phyloP scores from a whole-genome alignment of 2,113 vertebrate species.

The Lagopus muta region DNA sequence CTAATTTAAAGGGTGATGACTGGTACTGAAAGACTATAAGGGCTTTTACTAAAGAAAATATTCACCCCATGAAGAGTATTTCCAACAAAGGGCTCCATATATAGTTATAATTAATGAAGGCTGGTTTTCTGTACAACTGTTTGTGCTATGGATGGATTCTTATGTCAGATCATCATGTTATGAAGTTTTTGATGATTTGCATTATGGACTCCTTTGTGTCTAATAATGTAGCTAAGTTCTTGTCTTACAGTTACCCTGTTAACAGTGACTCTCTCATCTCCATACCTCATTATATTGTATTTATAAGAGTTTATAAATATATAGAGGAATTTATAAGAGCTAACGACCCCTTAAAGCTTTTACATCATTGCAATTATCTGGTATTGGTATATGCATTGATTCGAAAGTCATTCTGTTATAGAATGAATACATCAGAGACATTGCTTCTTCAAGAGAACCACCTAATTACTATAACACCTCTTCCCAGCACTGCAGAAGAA shows the following conservation, averaged over 20 bases:
- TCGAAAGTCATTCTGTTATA: no score
- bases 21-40: not conserved
- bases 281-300: not conserved
- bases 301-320: no score
- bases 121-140: not conserved
- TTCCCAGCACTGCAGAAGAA: no score
- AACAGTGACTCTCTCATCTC: not conserved
- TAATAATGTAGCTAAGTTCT: not conserved
- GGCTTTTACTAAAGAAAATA: not conserved
- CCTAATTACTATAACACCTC: no score
- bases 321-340: not conserved
- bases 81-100: not conserved
- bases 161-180: not conserved
- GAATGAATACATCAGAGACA: no score
- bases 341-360: not conserved
- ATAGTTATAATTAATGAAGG: not conserved
- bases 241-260: not conserved
- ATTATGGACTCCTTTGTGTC: not conserved
- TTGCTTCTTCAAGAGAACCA: no score
- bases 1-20: not conserved
- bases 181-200: not conserved
- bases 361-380: not conserved
- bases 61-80: not conserved
- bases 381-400: not conserved
- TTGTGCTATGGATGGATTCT: not conserved